Evolutionary conservation across 2,797 vertebrate genomes (phyloP).

Genomic region (Molothrus aeneus): DNA sequence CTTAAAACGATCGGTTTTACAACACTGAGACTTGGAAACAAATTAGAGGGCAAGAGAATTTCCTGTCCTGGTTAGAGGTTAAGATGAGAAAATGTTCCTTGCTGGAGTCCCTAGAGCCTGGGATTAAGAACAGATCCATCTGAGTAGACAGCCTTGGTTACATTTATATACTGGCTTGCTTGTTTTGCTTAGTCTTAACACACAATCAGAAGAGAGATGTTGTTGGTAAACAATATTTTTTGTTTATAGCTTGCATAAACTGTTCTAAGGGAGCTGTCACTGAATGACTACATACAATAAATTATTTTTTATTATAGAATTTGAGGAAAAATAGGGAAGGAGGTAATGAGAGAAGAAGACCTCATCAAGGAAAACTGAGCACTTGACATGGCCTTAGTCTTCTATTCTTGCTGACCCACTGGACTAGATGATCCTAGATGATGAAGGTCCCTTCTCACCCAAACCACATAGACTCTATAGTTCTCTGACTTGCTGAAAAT

Average conservation of each 20-base stretch:
- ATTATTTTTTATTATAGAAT: neutral
- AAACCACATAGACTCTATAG: neutral
- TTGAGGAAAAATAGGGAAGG: neutral
- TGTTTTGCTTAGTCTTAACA: slow-evolving; percentile 29
- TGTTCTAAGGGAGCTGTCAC: neutral
- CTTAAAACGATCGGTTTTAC: neutral
- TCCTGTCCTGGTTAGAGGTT: slow-evolving; percentile 53
- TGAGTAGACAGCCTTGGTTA: neutral
- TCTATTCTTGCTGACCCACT: neutral
- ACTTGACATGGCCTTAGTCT: neutral
- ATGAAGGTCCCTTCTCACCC: neutral
- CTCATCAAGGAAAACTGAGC: neutral
- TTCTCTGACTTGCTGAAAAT: neutral
- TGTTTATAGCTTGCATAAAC: neutral
- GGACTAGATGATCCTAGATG: neutral
- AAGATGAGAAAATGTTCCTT: slow-evolving; percentile 48
- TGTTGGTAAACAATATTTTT: neutral
- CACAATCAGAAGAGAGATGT: neutral
- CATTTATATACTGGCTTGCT: neutral
- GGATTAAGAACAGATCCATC: neutral
- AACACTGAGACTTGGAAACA: neutral
- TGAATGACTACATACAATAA: neutral
- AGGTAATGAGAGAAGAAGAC: neutral
- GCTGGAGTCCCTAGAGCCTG: slow-evolving; percentile 8
- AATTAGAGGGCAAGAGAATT: slow-evolving; percentile 16